Evolutionary conservation across 2,113 vertebrate species (phyloP), one percentile per base, ranked within the genome.

Genomic region (Solea solea): DNA sequence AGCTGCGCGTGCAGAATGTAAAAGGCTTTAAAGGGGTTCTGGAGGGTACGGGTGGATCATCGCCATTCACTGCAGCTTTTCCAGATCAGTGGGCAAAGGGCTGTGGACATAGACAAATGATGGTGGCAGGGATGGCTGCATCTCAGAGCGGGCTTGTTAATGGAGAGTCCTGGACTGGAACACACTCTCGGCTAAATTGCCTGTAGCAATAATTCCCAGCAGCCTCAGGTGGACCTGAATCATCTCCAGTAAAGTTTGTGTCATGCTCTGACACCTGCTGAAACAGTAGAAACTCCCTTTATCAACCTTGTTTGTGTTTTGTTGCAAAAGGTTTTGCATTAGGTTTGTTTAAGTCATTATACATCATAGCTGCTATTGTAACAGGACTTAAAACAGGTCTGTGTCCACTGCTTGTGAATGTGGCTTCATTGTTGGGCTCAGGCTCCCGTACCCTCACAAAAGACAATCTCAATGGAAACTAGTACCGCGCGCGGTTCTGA

Each of bases 51-150:
- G 51, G 61, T 1, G 53, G 81, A 85, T 86, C 78, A 86, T 87
- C 87, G 84, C 82, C 89, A 84, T 86, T 89, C 84, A 84, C 82
- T 69, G 64, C 83, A 89, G 86, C 80, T 91, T 89, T 88, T 91
- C 89, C 85, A 86, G 64, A 69, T 72, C 78, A 87, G 56, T 89
- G 81, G 86, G 76, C 80, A 74, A 70, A 53, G 82, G 74, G 56
- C 63, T 75, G 78, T 85, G 85, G 76, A 85, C 69, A 44, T 67
- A 78, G 75, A 83, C 73, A 42, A 78, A 87, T 76, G 74, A 87
- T 76, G 74, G 78, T 78, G 76, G 84, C 82, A 80, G 81, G 65
- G 74, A 59, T 87, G 83, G 75, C 78, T 84, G 85, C 52, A 21
- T 83, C 70, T 70, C 72, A 55, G 49, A 86, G 64, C 76, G 76